Base-by-base conservation (phyloP, 1,140 invertebrate genomes). In the Drosophila chauvacae region DNA sequence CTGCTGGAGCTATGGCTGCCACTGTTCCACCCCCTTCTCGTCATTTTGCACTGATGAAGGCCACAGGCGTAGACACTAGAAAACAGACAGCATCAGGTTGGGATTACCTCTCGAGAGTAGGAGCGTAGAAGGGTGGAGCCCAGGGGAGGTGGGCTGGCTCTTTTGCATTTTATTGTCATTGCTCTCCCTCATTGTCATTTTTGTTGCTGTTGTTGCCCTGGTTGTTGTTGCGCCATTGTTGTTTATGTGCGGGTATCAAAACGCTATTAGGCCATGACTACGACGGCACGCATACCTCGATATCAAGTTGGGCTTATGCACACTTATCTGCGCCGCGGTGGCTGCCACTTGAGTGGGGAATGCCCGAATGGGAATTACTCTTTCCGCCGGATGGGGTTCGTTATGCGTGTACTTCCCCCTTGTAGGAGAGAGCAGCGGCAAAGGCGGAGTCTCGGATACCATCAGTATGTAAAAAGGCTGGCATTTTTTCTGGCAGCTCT, bases 201-300 rank as follows among this genome's bases (percentile, higher is more conserved):
- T 83, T 88, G 87, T 88, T 88, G 83, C 82, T 47, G 13, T 14
- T 45, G 13, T 7, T 23, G 44, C 20, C 26, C 44, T 23, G 20
- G 11, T 7, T 45, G 45, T 23, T 81, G 57, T 72, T 81, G 83
- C 47, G 60, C 76, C 80, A 73, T 88, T 87, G 84, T 87, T 87
- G 83, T 87, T 87, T 87, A 87, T 87, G 83, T 87, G 80, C 80
- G 83, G 83, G 84, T 83, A 87, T 90, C 84, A 87, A 87, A 87
- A 84, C 84, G 84, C 84, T 87, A 87, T 87, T 87, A 88, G 81
- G 85, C 77, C 85, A 62, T 74, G 84, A 78, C 84, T 80, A 84
- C 77, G 85, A 84, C 69, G 80, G 66, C 66, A 70, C 59, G 66
- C 74, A 70, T 70, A 72, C 77, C 77, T 80, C 72, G 75, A 73